Conservation (phyloP, 1,140 invertebrate species). For the Lepidurus arcticus region DNA sequence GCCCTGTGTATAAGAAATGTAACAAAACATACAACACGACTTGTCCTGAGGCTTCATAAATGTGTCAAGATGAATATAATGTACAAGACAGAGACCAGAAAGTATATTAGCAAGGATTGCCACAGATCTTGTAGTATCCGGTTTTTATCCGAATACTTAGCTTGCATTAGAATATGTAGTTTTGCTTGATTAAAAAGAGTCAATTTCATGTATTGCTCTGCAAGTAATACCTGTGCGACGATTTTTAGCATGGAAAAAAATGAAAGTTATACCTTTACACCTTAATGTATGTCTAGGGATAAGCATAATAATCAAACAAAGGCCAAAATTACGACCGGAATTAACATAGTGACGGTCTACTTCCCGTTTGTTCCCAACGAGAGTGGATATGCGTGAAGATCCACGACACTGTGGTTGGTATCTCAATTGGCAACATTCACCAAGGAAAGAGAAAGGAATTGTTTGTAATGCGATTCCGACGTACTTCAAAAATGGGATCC, state of each 20-base stretch:
- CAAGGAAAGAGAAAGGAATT: background rate
- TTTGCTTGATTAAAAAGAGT: no score
- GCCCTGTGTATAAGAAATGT: background rate
- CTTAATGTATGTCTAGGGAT: background rate
- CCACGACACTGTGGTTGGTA: background rate
- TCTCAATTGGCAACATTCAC: background rate
- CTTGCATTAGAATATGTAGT: no score
- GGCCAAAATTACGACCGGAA: background rate
- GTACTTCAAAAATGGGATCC: background rate
- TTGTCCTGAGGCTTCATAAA: background rate
- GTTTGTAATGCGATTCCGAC: background rate
- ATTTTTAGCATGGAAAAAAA: background rate
- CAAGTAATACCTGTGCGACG: no score
- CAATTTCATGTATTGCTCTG: no score
- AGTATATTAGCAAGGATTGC: no score
- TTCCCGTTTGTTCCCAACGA: background rate
- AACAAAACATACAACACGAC: background rate
- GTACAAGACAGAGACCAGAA: background rate
- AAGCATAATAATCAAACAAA: background rate
- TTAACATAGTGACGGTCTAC: slow-evolving; percentile 18
- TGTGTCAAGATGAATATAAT: background rate
- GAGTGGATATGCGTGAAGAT: background rate
- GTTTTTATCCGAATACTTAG: no score
- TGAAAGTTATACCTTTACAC: background rate
- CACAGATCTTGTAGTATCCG: no score